These are phyloP conservation scores for Drosophila kikkawai DNA, from an alignment of 1,140 invertebrate species.

Conservation along the genomic window DNA sequence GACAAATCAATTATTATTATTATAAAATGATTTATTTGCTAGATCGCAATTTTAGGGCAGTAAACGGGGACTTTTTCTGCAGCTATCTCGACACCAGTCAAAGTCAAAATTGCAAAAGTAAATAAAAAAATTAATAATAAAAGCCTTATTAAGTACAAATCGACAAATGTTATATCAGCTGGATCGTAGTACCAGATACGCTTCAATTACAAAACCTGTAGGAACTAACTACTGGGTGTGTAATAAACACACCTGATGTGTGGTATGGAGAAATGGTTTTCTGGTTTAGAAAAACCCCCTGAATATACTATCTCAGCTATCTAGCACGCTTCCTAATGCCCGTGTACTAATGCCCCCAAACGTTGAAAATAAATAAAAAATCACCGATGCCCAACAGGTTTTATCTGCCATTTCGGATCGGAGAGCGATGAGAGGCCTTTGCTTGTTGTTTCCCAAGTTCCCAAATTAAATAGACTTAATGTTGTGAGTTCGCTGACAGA, in stretches of 20 bases:
- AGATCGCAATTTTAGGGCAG: slow-evolving; percentile 31
- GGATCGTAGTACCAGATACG: slow-evolving; percentile 14
- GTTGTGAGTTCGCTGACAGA: slow-evolving; percentile 11
- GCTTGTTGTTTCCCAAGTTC: slow-evolving; percentile 19
- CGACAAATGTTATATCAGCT: slow-evolving; percentile 19
- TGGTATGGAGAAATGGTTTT: slow-evolving; percentile 29
- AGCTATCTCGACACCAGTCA: slow-evolving; percentile 27
- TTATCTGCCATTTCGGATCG: slow-evolving; percentile 37
- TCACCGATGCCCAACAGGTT: slow-evolving; percentile 32
- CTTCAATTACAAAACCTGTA: slow-evolving; percentile 5
- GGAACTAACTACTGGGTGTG: not conserved
- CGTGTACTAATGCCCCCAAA: slow-evolving; percentile 7
- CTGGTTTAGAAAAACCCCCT: slow-evolving; percentile 33
- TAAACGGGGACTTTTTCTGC: slow-evolving; percentile 46
- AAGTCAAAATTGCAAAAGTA: slow-evolving; percentile 20
- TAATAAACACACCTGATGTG: not conserved
- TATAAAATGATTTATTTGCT: slow-evolving; percentile 44
- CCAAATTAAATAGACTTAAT: slow-evolving; percentile 23
- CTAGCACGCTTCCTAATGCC: slow-evolving; percentile 25
- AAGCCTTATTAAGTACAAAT: slow-evolving; percentile 12
- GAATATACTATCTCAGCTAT: slow-evolving; percentile 13
- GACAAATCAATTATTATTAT: slow-evolving; percentile 44
- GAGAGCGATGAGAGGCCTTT: slow-evolving; percentile 5
- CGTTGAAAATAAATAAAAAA: slow-evolving; percentile 21
- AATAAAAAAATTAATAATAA: not conserved